Evolutionary conservation across 2,113 vertebrate genomes (phyloP).

Genomic region (Orientallactaga bullata): DNA sequence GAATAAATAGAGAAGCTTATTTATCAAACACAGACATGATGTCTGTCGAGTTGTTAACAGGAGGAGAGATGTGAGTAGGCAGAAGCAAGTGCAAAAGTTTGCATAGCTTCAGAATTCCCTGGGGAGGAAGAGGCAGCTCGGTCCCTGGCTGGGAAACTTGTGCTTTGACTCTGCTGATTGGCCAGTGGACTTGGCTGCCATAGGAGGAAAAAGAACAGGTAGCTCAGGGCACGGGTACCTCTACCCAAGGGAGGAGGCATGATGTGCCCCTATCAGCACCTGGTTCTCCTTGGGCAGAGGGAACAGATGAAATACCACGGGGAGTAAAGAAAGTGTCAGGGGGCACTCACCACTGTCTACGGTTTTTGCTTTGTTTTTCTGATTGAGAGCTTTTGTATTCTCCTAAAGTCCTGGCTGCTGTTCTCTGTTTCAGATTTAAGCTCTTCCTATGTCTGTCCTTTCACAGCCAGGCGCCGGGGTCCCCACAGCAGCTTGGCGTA

Average conservation of each 20-base stretch:
- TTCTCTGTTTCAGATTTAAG: not conserved
- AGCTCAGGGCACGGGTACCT: not conserved
- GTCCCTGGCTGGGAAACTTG: slow-evolving; percentile 57
- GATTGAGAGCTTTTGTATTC: not conserved
- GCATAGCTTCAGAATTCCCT: slow-evolving; percentile 73
- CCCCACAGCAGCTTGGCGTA: rapidly evolving
- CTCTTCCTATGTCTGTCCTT: not conserved
- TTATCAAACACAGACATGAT: slow-evolving; percentile 90
- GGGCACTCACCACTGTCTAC: not conserved
- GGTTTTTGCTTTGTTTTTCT: not conserved
- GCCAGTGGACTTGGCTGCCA: slow-evolving; percentile 70
- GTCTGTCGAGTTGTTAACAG: slow-evolving; percentile 88
- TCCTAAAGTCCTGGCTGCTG: not conserved
- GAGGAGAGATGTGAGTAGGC: slow-evolving; percentile 84
- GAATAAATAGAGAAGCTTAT: slow-evolving; percentile 90
- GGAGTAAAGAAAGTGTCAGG: not conserved
- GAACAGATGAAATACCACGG: too few relatives aligned
- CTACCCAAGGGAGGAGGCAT: rapidly evolving
- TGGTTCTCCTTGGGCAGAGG: not conserved
- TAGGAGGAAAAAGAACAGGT: slow-evolving; percentile 42
- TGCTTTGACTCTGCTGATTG: slow-evolving; percentile 43
- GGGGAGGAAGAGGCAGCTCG: not conserved
- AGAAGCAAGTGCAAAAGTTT: slow-evolving; percentile 87
- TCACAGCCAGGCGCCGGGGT: not conserved
- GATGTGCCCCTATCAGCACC: not conserved